A percentile compares a stretch with the other conserved stretches of the same genome.
phyloP scores from a whole-genome alignment of 2,888 invertebrate genomes.

The Aplocera efformata region DNA sequence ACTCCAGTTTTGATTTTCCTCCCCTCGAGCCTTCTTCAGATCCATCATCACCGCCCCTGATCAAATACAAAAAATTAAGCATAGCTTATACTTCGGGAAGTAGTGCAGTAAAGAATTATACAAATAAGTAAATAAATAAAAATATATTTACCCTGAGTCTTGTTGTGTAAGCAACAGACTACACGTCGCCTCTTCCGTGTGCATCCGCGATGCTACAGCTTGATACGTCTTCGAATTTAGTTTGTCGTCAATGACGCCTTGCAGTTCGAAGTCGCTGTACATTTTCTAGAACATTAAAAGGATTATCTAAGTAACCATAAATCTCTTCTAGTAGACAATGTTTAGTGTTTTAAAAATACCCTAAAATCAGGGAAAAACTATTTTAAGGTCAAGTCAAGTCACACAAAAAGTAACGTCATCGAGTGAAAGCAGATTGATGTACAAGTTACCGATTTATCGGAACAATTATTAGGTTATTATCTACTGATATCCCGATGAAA shows the following conservation, averaged over 20 bases:
- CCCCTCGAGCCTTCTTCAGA: slow-evolving; percentile 70
- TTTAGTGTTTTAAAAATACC: slow-evolving; percentile 1
- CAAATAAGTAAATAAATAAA: no score
- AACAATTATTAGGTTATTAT: no score
- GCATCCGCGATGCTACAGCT: slow-evolving; percentile 94
- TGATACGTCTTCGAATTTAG: slow-evolving; percentile 97
- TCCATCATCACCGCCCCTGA: slow-evolving; percentile 86
- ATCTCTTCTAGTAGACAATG: no score
- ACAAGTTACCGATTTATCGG: no score
- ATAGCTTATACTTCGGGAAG: no score
- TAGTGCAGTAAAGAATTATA: no score
- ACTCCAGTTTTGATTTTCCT: slow-evolving; percentile 71
- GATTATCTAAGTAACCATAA: not conserved
- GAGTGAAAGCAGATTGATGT: no score
- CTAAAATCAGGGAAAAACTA: slow-evolving; percentile 5
- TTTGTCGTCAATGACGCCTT: slow-evolving; percentile 98
- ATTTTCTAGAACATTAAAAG: slow-evolving; percentile 86
- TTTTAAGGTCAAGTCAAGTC: not conserved
- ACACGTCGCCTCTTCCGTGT: slow-evolving; percentile 97
- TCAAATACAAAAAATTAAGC: slow-evolving; percentile 9
- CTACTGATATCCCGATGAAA: no score
- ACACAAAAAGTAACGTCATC: not conserved
- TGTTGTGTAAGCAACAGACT: slow-evolving; percentile 91
- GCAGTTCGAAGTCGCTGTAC: slow-evolving; percentile 99
- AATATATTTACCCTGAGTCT: slow-evolving; percentile 84